Conservation (phyloP, 2,888 invertebrate genomes). For the Tenthredo mesomela region DNA sequence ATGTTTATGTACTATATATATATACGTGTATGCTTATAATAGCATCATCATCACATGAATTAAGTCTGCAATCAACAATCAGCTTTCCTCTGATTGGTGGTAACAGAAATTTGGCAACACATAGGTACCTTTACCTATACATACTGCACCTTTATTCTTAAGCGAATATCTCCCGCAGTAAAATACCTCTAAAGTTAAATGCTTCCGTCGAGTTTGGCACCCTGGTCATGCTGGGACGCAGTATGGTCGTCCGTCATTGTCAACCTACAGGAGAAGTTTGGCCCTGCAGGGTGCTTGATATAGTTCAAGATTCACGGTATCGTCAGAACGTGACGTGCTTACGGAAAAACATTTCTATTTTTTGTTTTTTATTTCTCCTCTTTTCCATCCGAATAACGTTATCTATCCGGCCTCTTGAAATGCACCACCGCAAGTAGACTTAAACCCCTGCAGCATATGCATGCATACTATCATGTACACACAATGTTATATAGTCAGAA, state of each 20-base stretch:
- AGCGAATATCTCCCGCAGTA: background rate
- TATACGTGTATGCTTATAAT: too few relatives aligned
- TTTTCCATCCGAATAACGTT: background rate
- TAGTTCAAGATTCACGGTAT: slow-evolving; percentile 45
- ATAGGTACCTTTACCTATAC: background rate
- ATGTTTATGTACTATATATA: too few relatives aligned
- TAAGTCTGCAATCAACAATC: background rate
- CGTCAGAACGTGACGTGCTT: slow-evolving; percentile 46
- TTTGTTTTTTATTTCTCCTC: background rate
- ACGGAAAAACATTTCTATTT: background rate
- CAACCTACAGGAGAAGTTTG: slow-evolving; percentile 44
- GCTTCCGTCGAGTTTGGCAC: slow-evolving; percentile 45
- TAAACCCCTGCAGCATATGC: slow-evolving; percentile 4
- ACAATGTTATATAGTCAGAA: background rate
- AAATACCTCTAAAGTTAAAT: slow-evolving; percentile 36
- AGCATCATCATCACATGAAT: too few relatives aligned
- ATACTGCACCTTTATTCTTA: background rate
- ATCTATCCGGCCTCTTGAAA: slow-evolving; percentile 7
- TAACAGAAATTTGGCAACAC: background rate
- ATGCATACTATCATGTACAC: background rate
- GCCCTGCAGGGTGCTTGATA: slow-evolving; percentile 49
- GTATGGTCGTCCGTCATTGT: slow-evolving; percentile 48
- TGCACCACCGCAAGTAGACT: background rate
- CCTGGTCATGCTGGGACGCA: slow-evolving; percentile 41
- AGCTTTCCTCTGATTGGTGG: background rate